These are phyloP conservation scores for Busseola fusca DNA, from an alignment of 2,888 invertebrate species.

Conservation along the genomic window DNA sequence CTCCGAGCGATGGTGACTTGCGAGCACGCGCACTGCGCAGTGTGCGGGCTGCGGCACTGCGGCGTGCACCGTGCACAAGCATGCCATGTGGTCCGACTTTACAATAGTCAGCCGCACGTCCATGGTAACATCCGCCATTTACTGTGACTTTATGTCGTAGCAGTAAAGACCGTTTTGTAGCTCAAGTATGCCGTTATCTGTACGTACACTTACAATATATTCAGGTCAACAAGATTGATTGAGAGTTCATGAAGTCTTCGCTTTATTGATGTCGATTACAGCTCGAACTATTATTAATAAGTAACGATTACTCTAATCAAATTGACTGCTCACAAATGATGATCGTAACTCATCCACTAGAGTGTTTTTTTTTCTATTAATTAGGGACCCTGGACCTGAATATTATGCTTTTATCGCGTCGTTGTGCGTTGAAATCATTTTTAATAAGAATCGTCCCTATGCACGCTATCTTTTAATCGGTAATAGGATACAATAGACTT, in stretches of 20 bases:
- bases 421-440: slow-evolving; percentile 42
- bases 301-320: slow-evolving; percentile 19
- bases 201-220: slow-evolving; percentile 28
- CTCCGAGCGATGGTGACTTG: neutral
- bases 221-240: slow-evolving; percentile 52
- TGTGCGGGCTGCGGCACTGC: slow-evolving; percentile 11
- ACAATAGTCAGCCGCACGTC: neutral
- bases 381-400: slow-evolving; percentile 24
- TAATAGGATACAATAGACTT: slow-evolving; percentile 45
- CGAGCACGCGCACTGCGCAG: slow-evolving; percentile 19
- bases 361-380: slow-evolving; percentile 13
- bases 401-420: slow-evolving; percentile 12
- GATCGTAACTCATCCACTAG: slow-evolving; percentile 6
- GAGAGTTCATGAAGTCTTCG: slow-evolving; percentile 35
- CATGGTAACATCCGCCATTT: neutral
- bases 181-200: neutral
- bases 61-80: slow-evolving; percentile 24
- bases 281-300: slow-evolving; percentile 29
- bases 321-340: slow-evolving; percentile 32
- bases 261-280: slow-evolving; percentile 30
- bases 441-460: slow-evolving; percentile 35
- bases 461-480: slow-evolving; percentile 39
- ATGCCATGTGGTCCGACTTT: slow-evolving; percentile 6
- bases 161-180: slow-evolving; percentile 3
- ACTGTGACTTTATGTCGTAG: neutral